Base-by-base conservation (phyloP, 1,140 invertebrate species). In the Trachelipus rathkii region DNA sequence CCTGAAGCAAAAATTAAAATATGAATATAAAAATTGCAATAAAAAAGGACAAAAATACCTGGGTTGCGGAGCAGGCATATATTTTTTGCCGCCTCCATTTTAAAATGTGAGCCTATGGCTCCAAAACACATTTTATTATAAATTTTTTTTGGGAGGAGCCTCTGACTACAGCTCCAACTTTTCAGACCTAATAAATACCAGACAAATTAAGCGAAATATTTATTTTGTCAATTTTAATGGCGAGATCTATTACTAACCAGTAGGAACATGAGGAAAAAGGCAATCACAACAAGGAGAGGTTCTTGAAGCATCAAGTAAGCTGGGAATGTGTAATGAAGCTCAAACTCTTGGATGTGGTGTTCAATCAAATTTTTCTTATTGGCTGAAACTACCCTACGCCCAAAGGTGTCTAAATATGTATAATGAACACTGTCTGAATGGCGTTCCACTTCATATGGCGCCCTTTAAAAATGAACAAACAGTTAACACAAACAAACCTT, bases 321-420 rank as follows among this genome's bases (percentile, higher is more conserved):
- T 19, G 78, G 76, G 69, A 82, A 82, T 46, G 60, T 71, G 77
- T 82, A 81, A 70, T 77, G 80, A 83, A 90, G 88, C 82, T 88
- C 85, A 83, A 92, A 88, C 84, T 95, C 93, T 86, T 97, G 93
- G 84, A 99, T 99, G 83, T 99, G 97, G 83, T 94, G 93, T 82
- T 99, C 96, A 0, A 99, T 94, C 44, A 99, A 85, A 87, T 98
- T 97, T 3, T 85, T 90, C 83, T 97, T 97, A 15, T 88, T 88
- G 15, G 98, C 87, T 11, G 91, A 89, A 71, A 99, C 89, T 0
- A 98, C 95, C 2, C 93, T 92, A 71, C 97, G 89, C 0, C 97
- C 97, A 79, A 91, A 90, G 1, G 94, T 96, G 85, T 99, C 98
- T 81, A 99, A 87, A 84, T 99, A 99, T 24, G 98, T 98, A 83